phyloP scores from a whole-genome alignment of 1,140 invertebrate genomes.

The Aphis craccivora region DNA sequence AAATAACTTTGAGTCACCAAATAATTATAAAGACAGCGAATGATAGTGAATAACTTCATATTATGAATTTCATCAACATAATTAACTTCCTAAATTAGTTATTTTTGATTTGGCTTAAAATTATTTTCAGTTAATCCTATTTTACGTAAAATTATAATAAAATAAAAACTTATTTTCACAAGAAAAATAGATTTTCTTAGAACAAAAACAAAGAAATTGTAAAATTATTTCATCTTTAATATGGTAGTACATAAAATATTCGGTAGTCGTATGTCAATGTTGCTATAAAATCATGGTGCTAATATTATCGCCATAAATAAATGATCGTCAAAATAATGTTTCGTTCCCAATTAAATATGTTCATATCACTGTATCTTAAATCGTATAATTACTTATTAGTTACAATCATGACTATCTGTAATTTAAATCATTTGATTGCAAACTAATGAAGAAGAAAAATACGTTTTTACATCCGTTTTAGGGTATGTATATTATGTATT shows the following conservation, averaged over 20 bases:
- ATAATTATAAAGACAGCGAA: no score
- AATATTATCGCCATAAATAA: background rate
- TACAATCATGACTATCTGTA: background rate
- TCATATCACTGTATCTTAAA: background rate
- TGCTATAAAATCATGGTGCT: no score
- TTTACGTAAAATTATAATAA: background rate
- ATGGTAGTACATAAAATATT: no score
- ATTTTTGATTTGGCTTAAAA: background rate
- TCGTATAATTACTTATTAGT: background rate
- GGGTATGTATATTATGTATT: background rate
- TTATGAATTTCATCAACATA: background rate
- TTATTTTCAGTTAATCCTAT: background rate
- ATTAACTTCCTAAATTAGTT: background rate
- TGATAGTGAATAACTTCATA: no score
- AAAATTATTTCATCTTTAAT: background rate
- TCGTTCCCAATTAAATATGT: background rate
- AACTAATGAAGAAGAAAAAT: background rate
- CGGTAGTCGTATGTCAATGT: background rate
- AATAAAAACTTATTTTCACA: background rate
- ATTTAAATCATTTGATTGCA: background rate
- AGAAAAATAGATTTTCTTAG: background rate
- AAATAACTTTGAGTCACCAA: no score
- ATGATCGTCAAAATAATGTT: background rate
- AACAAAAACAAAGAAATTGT: background rate
- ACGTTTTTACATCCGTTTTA: background rate